phyloP scores from a whole-genome alignment of 2,113 vertebrate species.

The Calidris pygmaea region DNA sequence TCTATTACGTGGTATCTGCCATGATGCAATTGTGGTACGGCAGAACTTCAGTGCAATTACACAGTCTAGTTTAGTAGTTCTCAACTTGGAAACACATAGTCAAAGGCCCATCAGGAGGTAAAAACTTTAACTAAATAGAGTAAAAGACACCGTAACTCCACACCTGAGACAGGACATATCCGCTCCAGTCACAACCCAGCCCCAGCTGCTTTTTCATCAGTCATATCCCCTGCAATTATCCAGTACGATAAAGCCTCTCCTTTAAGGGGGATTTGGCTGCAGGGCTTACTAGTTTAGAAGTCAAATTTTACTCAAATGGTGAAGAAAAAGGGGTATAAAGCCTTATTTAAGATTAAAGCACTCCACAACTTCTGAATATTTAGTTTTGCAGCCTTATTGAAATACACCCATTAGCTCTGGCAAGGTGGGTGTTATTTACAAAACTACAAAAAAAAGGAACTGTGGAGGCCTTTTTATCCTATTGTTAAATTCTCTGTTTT shows the following conservation, averaged over 20 bases:
- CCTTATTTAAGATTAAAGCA: neutral
- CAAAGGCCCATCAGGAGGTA: neutral
- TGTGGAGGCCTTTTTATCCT: neutral
- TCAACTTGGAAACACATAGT: neutral
- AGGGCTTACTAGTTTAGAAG: neutral
- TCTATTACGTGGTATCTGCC: neutral
- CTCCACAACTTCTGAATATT: neutral
- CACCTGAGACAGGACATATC: neutral
- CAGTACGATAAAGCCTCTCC: neutral
- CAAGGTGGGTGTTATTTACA: neutral
- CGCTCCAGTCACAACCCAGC: neutral
- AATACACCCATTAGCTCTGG: neutral
- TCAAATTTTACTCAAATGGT: neutral
- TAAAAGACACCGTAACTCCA: neutral
- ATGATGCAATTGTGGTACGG: rapidly evolving
- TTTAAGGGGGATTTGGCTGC: neutral
- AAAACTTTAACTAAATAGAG: neutral
- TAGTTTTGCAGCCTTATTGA: neutral
- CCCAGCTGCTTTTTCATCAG: neutral
- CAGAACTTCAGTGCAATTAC: neutral
- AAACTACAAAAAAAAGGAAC: neutral
- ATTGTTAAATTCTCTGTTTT: neutral
- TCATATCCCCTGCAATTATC: neutral
- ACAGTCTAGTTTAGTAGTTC: neutral
- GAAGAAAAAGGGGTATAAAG: neutral